Percentiles rank a stretch among this genome's conserved stretches.
Conservation (phyloP, 2,113 vertebrate genomes). For the Ondatra zibethicus region DNA sequence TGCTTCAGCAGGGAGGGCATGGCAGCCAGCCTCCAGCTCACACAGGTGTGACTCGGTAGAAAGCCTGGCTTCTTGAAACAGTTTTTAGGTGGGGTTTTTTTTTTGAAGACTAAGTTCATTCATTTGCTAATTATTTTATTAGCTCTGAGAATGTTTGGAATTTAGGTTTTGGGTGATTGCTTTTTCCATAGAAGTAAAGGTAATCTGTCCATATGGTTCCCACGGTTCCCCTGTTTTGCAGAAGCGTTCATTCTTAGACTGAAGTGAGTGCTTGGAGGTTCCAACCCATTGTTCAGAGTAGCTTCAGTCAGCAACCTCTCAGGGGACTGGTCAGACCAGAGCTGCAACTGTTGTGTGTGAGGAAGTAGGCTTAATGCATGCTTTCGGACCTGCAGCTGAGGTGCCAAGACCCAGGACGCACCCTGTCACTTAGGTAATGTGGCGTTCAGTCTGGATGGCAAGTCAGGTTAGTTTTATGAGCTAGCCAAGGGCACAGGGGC, state of each 20-base stretch:
- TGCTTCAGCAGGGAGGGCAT: no score
- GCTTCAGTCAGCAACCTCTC: background rate
- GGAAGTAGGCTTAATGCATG: background rate
- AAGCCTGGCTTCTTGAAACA: background rate
- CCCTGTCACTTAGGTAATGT: no score
- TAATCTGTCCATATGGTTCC: background rate
- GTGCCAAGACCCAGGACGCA: background rate
- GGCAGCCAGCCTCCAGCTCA: background rate
- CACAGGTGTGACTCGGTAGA: background rate
- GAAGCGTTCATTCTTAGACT: background rate
- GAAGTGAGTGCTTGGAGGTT: background rate
- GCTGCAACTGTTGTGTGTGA: background rate
- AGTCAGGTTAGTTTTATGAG: background rate
- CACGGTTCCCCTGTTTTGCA: background rate
- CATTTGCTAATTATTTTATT: background rate
- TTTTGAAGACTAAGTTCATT: background rate
- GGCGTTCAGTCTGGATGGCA: background rate
- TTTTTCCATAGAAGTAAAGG: background rate
- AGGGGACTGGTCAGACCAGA: background rate
- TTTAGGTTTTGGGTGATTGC: background rate
- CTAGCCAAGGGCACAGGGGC: background rate
- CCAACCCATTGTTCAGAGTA: background rate
- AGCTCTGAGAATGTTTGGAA: background rate
- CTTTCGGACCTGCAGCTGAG: background rate
- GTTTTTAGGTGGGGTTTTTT: background rate